Percentiles rank a stretch among this genome's conserved stretches.
phyloP scores from a whole-genome alignment of 2,797 vertebrate species.

The Centropyge bicolor region DNA sequence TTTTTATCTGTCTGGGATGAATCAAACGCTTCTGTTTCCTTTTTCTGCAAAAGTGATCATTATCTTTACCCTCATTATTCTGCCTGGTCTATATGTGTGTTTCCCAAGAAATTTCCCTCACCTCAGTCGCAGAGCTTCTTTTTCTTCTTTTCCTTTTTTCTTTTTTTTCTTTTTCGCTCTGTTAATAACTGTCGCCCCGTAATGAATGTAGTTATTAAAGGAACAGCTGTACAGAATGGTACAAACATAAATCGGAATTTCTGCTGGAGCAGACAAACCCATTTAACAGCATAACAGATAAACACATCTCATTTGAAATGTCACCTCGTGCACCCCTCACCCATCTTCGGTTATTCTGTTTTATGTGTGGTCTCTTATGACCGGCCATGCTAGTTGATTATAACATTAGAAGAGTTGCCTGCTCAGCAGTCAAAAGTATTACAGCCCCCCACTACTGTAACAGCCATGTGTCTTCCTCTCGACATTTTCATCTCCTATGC shows the following conservation, averaged over 20 bases:
- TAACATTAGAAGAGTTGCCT: slow-evolving; percentile 78
- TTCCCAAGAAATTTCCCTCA: slow-evolving; percentile 56
- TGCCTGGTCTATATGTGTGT: slow-evolving; percentile 35
- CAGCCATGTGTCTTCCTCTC: slow-evolving; percentile 80
- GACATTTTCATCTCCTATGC: slow-evolving; percentile 87
- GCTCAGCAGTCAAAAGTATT: slow-evolving; percentile 80
- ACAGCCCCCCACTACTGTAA: slow-evolving; percentile 68
- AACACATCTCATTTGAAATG: slow-evolving; percentile 74
- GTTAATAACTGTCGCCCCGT: slow-evolving; percentile 79
- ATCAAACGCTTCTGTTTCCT: slow-evolving; percentile 60
- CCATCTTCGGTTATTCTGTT: slow-evolving; percentile 63
- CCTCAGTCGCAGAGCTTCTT: slow-evolving; percentile 59
- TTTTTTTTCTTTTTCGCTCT: slow-evolving; percentile 48
- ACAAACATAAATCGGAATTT: slow-evolving; percentile 75
- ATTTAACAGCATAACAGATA: slow-evolving; percentile 71
- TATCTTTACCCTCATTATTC: slow-evolving; percentile 75
- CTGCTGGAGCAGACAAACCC: slow-evolving; percentile 65
- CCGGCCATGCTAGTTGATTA: slow-evolving; percentile 76
- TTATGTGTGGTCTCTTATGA: slow-evolving; percentile 73
- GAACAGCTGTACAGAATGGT: slow-evolving; percentile 78
- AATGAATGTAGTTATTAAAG: slow-evolving; percentile 84
- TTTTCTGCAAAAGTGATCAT: slow-evolving; percentile 64
- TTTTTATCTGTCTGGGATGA: slow-evolving; percentile 56
- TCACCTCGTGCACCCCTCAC: slow-evolving; percentile 42
- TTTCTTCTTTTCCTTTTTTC: neutral